These are phyloP conservation scores for Gasteruption jaculator DNA, from an alignment of 2,888 invertebrate genomes.

Conservation along the genomic window DNA sequence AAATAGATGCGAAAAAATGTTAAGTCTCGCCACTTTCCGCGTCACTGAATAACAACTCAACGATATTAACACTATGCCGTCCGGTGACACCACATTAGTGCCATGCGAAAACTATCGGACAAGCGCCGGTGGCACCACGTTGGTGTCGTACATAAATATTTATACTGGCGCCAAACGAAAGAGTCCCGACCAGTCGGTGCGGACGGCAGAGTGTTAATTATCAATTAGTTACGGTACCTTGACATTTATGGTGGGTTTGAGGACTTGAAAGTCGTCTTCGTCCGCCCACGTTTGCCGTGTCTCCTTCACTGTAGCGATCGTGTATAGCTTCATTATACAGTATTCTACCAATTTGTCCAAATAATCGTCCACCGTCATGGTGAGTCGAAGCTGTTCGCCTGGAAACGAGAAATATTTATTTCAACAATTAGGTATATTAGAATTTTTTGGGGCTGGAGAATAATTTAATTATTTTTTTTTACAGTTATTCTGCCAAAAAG, in stretches of 20 bases:
- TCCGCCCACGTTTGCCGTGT: slow-evolving; percentile 80
- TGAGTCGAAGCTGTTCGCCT: slow-evolving; percentile 59
- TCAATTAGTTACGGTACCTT: too few species aligned
- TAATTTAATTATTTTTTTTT: too few species aligned
- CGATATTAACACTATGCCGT: too few species aligned
- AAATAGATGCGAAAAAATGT: slow-evolving; percentile 24
- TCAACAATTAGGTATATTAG: background rate
- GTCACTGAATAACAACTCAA: too few species aligned
- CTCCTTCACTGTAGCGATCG: slow-evolving; percentile 73
- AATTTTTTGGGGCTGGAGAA: slow-evolving; percentile 1
- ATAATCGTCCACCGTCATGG: slow-evolving; percentile 67
- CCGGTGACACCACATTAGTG: too few species aligned
- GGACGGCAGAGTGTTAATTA: too few species aligned
- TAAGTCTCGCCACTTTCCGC: too few species aligned
- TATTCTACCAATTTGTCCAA: slow-evolving; percentile 76
- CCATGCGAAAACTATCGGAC: too few species aligned
- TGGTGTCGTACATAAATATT: too few species aligned
- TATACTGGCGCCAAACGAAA: too few species aligned
- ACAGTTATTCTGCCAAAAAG: background rate
- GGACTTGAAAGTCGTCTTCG: slow-evolving; percentile 76
- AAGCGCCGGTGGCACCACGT: too few species aligned
- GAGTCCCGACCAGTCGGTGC: too few species aligned
- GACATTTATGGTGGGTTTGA: slow-evolving; percentile 67
- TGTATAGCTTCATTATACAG: slow-evolving; percentile 73
- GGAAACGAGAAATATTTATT: slow-evolving; percentile 12